Conservation (phyloP, 2,888 invertebrate species). For the Phytoseiulus persimilis region DNA sequence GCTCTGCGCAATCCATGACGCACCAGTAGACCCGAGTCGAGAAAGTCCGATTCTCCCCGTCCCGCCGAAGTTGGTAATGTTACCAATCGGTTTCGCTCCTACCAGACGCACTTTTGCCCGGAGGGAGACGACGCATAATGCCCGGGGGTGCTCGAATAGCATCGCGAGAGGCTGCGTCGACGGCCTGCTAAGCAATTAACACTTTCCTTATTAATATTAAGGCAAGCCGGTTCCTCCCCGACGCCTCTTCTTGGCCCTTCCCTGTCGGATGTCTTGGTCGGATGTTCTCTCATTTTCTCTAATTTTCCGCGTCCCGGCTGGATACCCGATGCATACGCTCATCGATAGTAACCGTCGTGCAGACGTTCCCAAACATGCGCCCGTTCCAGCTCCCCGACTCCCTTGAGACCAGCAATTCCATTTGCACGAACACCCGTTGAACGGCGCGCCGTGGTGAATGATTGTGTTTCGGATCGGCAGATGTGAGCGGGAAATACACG, state of each 20-base stretch:
- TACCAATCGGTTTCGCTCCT: background rate
- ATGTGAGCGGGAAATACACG: background rate
- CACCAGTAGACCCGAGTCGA: too few relatives aligned
- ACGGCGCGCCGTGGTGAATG: background rate
- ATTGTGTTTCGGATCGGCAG: background rate
- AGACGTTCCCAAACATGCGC: background rate
- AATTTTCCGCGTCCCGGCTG: background rate
- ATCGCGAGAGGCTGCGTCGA: background rate
- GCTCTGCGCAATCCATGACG: too few relatives aligned
- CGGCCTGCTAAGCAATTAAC: background rate
- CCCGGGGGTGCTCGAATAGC: background rate
- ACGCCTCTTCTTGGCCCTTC: background rate
- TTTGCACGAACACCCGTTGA: background rate
- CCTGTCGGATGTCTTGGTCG: background rate
- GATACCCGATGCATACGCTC: background rate
- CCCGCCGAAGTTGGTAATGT: background rate
- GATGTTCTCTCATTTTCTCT: background rate
- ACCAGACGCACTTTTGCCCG: background rate
- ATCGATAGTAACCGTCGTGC: background rate
- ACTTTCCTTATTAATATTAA: constrained; percentile 5
- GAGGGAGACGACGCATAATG: background rate
- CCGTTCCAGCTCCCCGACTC: background rate
- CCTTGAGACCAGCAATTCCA: background rate
- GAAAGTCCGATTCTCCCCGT: background rate
- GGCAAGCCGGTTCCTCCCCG: background rate